These are phyloP conservation scores for Sisor rabdophorus DNA, from an alignment of 2,113 vertebrate species.

Conservation along the genomic window DNA sequence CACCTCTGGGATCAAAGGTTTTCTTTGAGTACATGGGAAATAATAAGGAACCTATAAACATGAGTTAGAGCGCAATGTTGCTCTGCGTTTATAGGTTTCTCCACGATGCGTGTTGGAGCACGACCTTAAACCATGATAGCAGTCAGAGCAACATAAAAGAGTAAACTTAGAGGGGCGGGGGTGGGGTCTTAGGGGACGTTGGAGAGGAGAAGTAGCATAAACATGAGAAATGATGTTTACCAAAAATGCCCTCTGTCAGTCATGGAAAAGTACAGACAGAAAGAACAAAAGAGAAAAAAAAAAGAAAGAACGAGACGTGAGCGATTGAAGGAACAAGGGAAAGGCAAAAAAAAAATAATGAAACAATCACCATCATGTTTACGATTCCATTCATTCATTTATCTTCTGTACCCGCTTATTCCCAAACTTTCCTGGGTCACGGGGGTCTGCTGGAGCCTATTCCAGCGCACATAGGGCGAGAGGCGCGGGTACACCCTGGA, in stretches of 20 bases:
- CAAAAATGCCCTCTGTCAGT: slow-evolving; percentile 82
- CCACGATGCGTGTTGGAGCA: slow-evolving; percentile 39
- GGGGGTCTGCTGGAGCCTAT: too few species aligned
- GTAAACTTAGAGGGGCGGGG: slow-evolving; percentile 34
- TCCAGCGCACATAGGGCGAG: too few species aligned
- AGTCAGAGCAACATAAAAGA: slow-evolving; percentile 40
- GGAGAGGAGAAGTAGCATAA: slow-evolving; percentile 52
- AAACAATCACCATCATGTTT: slow-evolving; percentile 63
- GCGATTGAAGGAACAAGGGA: slow-evolving; percentile 53
- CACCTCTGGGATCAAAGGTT: slow-evolving; percentile 31
- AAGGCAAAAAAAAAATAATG: slow-evolving; percentile 34
- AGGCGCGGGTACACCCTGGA: too few species aligned
- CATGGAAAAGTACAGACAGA: slow-evolving; percentile 74
- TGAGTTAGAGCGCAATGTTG: slow-evolving; percentile 44
- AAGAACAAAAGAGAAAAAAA: slow-evolving; percentile 57
- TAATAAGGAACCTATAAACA: slow-evolving; percentile 41
- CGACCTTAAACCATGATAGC: slow-evolving; percentile 36
- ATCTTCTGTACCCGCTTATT: too few species aligned
- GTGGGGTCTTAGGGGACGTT: slow-evolving; percentile 19
- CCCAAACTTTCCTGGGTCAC: too few species aligned
- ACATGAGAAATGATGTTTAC: slow-evolving; percentile 75
- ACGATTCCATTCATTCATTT: too few species aligned
- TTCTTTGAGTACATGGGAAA: slow-evolving; percentile 39
- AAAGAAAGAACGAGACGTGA: slow-evolving; percentile 53
- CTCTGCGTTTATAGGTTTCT: slow-evolving; percentile 41